Evolutionary conservation across 2,797 vertebrate species (phyloP), one percentile per base, ranked within the genome.

Genomic region (Enteromius trimaculatus): DNA sequence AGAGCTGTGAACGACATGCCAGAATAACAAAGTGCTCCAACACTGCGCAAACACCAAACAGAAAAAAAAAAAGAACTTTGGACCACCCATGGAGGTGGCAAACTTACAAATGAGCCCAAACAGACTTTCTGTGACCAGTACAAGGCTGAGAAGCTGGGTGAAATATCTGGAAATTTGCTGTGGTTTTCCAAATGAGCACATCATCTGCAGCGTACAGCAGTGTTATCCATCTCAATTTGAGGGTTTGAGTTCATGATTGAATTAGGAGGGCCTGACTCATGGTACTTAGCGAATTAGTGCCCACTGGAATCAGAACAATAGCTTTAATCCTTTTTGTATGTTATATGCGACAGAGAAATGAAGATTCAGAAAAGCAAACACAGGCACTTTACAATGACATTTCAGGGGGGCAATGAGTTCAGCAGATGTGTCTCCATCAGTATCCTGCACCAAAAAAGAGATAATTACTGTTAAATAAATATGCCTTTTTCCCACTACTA

Each of bases 41-140:
- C 90, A 93, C 87, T 91, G 87, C 82, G 85, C 91, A 93, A 93
- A 92, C 90, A 92, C 79, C 66, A 77, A 69, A 71, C 55, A 90
- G 72, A 90, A 88, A 91, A 90, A 90, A n/a, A n/a, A n/a, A 88
- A 89, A 88, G 83, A 81, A 66, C 77, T 37, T 65, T 65, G 80
- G 91, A 93, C 94, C 93, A 94, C 93, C 92, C 93, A 94, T 78
- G 69, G 87, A 88, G 85, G 87, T 88, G 88, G 87, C 88, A 91
- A 92, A 89, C 87, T 86, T 89, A 86, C 81, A 88, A 89, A 86
- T 79, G 62, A 88, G 86, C 86, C 85, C 84, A 76, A 89, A 90
- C 86, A 84, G 89, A 83, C 86, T 80, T 77, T 74, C 29, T 77
- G 62, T 77, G 76, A 85, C 79, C 79, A 78, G 60, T 8, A 65